Evolutionary conservation across 2,888 invertebrate species (phyloP).

Genomic region (Dolichopus griseipennis): DNA sequence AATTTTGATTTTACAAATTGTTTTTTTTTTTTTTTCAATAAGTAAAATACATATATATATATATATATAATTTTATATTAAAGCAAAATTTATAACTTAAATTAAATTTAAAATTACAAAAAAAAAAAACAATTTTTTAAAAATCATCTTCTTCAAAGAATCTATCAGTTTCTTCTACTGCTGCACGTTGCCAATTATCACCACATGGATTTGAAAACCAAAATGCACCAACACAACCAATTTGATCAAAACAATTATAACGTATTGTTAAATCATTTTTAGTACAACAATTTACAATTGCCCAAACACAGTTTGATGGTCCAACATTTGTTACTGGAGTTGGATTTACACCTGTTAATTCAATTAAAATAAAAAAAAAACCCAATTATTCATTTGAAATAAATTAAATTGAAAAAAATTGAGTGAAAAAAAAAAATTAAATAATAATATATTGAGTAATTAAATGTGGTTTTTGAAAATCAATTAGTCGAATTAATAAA

Average conservation of each 20-base stretch:
- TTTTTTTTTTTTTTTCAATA: too few relatives aligned
- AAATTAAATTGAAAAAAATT: too few relatives aligned
- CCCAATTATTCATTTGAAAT: too few relatives aligned
- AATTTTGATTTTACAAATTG: too few relatives aligned
- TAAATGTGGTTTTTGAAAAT: too few relatives aligned
- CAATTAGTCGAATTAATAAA: too few relatives aligned
- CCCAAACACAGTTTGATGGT: constrained; percentile 61
- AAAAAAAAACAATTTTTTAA: neutral
- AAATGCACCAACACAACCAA: constrained; percentile 63
- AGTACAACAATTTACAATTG: constrained; percentile 65
- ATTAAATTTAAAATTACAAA: neutral
- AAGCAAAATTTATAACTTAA: neutral
- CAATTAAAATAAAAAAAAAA: too few relatives aligned
- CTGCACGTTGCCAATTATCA: constrained; percentile 34
- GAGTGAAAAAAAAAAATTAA: too few relatives aligned
- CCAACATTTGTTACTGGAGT: neutral
- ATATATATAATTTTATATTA: too few relatives aligned
- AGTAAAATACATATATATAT: too few relatives aligned
- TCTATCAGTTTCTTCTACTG: constrained; percentile 45
- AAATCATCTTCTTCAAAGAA: constrained; percentile 18
- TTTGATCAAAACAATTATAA: constrained; percentile 59
- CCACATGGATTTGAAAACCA: constrained; percentile 67
- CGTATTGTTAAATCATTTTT: constrained; percentile 44
- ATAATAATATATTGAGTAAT: too few relatives aligned
- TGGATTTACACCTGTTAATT: neutral